Evolutionary conservation across 2,113 vertebrate species (phyloP), one percentile per base, ranked within the genome.

Genomic region (Heloderma charlesbogerti): DNA sequence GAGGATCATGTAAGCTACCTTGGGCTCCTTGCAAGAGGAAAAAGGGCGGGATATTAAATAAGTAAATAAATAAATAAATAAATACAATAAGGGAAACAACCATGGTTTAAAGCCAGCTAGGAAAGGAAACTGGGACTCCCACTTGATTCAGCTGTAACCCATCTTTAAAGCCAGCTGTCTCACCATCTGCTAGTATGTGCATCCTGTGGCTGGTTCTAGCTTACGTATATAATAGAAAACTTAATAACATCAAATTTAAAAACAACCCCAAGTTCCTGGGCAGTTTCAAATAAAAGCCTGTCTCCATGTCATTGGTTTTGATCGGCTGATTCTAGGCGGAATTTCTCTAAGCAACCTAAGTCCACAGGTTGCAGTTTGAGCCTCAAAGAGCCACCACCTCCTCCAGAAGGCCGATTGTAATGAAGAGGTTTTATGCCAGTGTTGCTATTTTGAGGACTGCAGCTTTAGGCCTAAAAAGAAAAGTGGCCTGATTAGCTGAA

Each of bases 401-500:
- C 75, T 40, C 4, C 29, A 79, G 45, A 67, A 84, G 54, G 10
- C 34, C 8, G 37, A 57, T 54, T 9, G 48, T 57, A 90, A 80
- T 45, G 34, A 40, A 40, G 13, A 31, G 60, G 72, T 57, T 85
- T 90, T 79, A 43, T 86, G 48, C 20, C 29, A 12, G n/a, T 48
- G 45, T 54, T n/a, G 79, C n/a, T 16, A 34, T 79, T 81, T 67
- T 43, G 74, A 69, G 45, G n/a, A 54, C 9, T 18, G 27, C 45
- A 31, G 48, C 27, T 80, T 79, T 90, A 29, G 60, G 60, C 74
- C 45, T 90, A 86, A 86, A 86, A 79, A 43, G 51, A 60, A 78
- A 91, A 95, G 82, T 88, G 0, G 1, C 84, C 45, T 86, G 79
- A 63, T 92, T 77, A 89, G 69, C 15, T 90, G 80, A 93, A 93